Conservation (phyloP, 1,140 invertebrate species). For the Temnothorax longispinosus region DNA sequence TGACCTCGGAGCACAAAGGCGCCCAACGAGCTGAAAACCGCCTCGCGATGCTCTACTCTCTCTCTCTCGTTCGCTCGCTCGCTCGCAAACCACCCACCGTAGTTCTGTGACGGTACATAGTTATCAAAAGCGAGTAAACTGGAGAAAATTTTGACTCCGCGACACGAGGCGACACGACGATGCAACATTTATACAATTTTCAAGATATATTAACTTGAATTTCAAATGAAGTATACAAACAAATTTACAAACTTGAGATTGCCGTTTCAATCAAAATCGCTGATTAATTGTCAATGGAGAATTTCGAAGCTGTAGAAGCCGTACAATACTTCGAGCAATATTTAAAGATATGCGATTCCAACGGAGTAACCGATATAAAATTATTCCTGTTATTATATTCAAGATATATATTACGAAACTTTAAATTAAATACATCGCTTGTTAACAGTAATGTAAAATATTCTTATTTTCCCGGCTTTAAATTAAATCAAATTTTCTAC, state of each 20-base stretch:
- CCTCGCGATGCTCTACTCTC: neutral
- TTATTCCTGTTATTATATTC: constrained; percentile 13
- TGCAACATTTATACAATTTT: constrained; percentile 20
- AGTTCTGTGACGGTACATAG: constrained; percentile 46
- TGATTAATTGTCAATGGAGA: neutral
- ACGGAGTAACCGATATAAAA: neutral
- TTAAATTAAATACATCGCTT: neutral
- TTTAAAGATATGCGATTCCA: neutral
- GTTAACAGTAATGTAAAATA: neutral
- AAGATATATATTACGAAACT: neutral
- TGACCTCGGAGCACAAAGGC: constrained; percentile 62
- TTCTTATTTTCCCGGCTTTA: neutral
- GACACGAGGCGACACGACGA: neutral
- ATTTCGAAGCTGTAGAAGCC: neutral
- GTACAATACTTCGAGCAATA: neutral
- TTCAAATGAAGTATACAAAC: constrained; percentile 10
- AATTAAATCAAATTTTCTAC: neutral
- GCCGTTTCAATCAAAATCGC: neutral
- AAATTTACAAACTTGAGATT: constrained; percentile 2
- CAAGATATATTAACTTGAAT: neutral
- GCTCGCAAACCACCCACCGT: neutral
- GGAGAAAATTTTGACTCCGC: constrained; percentile 51
- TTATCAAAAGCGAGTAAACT: constrained; percentile 56
- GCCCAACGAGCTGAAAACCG: constrained; percentile 68
- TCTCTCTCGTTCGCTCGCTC: neutral